Base-by-base conservation (phyloP, 2,888 invertebrate genomes). In the Napeogenes sylphis region DNA sequence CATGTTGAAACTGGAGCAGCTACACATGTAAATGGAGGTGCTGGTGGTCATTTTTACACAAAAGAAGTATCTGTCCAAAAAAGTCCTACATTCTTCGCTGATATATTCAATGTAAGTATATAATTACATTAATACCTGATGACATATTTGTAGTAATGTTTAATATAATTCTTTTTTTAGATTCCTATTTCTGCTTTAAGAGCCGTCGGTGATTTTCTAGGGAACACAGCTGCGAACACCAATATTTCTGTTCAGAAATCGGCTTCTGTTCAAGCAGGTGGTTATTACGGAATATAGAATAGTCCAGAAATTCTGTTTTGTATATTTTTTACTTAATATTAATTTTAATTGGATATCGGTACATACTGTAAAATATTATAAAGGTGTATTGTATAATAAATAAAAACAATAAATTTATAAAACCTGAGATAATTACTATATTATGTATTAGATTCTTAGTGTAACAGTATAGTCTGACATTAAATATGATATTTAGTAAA, bases 101-200 rank as follows among this genome's bases (percentile, higher is more conserved):
- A 93, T 72, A 92, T 93, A 64, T 93, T 94, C 69, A 93, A 93
- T 76, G 94, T 93, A 77, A 91, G 92, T 87, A 51, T 45, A 32
- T 46, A 45, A 2, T 56, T 55, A 13, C 13, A 30, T 42, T 45
- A 13, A 55, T 32, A 45, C 38, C 32, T 30, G 33, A 32, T 14
- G 5, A 33, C 2, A 53, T n/a, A 45, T 54, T 45, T 4, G 13
- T 38, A 53, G 45, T 12, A 32, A 54, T 35, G n/a, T n/a, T n/a
- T n/a, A 47, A 54, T 38, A 32, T 21, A 30, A 63, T 59, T 59
- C 62, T 61, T 45, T 72, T 87, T 90, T 47, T 86, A 94, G 94
- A 94, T 94, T 71, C 94, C 94, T 35, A 93, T 93, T 73, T 91
- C 93, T 14, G 91, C 94, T 4, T 76, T 94, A 65, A 90, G 87